Percentiles rank a stretch among this genome's conserved stretches.
These are phyloP conservation scores for Glaucomys volans DNA, from an alignment of 2,113 vertebrate species.

Conservation along the genomic window DNA sequence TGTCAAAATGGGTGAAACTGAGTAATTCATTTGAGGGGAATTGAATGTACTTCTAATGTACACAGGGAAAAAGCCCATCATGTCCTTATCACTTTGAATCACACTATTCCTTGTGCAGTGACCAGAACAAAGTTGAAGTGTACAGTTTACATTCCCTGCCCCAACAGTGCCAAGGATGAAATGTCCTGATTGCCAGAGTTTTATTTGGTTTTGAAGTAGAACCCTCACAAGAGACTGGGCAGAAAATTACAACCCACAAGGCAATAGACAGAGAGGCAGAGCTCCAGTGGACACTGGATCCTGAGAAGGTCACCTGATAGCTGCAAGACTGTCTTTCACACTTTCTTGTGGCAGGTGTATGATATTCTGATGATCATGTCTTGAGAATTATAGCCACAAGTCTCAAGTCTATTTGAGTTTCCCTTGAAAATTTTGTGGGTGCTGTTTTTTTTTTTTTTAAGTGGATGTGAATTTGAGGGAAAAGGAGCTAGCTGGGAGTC, in stretches of 20 bases:
- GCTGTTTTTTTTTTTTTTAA: not conserved
- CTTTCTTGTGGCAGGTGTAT: not conserved
- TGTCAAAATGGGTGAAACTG: not conserved
- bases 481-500: not conserved
- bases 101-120: not conserved
- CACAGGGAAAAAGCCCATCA: not conserved
- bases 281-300: accelerated
- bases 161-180: not conserved
- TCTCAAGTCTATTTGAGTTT: not conserved
- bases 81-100: not conserved
- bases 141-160: not conserved
- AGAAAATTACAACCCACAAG: not conserved
- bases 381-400: not conserved
- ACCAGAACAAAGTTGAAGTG: not conserved
- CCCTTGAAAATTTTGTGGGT: not conserved
- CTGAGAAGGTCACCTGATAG: too few relatives aligned
- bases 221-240: not conserved
- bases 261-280: not conserved
- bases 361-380: not conserved
- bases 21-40: not conserved
- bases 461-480: not conserved
- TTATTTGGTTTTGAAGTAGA: not conserved
- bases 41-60: not conserved
- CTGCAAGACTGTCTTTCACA: not conserved
- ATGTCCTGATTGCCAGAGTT: not conserved